Base-by-base conservation (phyloP, 2,797 vertebrate species). In the Typhlichthys eigenmanni region DNA sequence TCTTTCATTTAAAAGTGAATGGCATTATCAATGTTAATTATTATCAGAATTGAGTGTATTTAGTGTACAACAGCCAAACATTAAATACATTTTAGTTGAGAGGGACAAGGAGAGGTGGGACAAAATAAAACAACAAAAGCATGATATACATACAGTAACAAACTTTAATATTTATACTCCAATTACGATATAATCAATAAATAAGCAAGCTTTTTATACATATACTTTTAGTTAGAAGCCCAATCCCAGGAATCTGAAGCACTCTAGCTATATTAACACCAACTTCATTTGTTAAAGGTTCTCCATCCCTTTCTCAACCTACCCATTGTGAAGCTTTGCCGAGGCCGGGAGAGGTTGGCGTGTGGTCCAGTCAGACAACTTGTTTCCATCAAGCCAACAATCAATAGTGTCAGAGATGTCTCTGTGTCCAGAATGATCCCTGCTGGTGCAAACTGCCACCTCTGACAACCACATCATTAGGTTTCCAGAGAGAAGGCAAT, bases 231-330 rank as follows among this genome's bases (percentile, higher is more conserved):
- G 38, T 43, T 43, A 43, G 38, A 43, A 43, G 38, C 38, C 38
- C 38, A 43, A 1, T 38, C 38, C 38, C 38, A 38, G 38, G 38
- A 38, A 38, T 38, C 38, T 43, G 38, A 43, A 43, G 38, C 1
- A 43, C 49, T 17, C 49, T 5, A 9, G 12, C 17, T 10, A 43
- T 52, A 9, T 66, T 79, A 64, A 12, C 78, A 70, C 75, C 81
- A 76, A 74, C 73, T 72, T 87, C 78, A 74, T 77, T 64, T 62
- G 66, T 73, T 68, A 34, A 88, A 87, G 80, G 87, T 87, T 81
- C 85, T 67, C 71, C 62, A 75, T 85, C 79, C 65, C 70, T 68
- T 55, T 57, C 68, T 60, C 60, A 57, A 78, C 64, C 61, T 7
- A n/a, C 52, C 52, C 60, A 10, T 29, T 29, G 24, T 29, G 4